These are phyloP conservation scores for Psephotus haematonotus DNA, from an alignment of 2,113 vertebrate genomes.

Conservation along the genomic window DNA sequence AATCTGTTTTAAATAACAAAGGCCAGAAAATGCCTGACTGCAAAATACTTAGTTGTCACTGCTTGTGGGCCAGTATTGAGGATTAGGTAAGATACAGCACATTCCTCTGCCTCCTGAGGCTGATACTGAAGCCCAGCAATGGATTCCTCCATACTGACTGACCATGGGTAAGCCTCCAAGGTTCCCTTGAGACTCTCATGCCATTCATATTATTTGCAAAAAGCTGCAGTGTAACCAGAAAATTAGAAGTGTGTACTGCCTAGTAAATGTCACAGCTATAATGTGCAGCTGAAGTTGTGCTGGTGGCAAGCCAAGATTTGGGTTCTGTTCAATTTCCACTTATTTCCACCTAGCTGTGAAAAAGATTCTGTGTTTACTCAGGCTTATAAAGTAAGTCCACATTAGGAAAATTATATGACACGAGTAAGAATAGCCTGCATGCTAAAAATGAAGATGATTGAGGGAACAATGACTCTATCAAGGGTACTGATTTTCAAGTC, in stretches of 20 bases:
- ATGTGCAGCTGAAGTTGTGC: background rate
- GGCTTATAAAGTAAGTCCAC: background rate
- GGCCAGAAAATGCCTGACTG: background rate
- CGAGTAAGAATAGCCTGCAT: background rate
- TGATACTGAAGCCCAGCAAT: background rate
- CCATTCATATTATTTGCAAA: background rate
- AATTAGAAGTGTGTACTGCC: background rate
- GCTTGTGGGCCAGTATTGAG: background rate
- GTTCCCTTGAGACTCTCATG: background rate
- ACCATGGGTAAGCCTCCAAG: rapidly evolving
- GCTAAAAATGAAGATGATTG: background rate
- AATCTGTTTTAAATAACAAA: background rate
- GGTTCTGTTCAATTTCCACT: background rate
- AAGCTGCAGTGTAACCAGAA: background rate
- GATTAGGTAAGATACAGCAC: background rate
- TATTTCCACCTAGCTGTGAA: background rate
- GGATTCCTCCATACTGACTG: background rate
- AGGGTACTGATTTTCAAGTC: background rate
- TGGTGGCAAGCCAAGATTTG: background rate
- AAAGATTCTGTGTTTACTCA: background rate
- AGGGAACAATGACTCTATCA: background rate
- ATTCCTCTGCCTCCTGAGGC: background rate
- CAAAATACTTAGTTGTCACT: background rate
- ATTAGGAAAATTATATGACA: background rate
- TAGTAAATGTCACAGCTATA: background rate